Evolutionary conservation across 2,797 vertebrate genomes (phyloP), one percentile per base, ranked within the genome.

Genomic region (Carduelis carduelis): DNA sequence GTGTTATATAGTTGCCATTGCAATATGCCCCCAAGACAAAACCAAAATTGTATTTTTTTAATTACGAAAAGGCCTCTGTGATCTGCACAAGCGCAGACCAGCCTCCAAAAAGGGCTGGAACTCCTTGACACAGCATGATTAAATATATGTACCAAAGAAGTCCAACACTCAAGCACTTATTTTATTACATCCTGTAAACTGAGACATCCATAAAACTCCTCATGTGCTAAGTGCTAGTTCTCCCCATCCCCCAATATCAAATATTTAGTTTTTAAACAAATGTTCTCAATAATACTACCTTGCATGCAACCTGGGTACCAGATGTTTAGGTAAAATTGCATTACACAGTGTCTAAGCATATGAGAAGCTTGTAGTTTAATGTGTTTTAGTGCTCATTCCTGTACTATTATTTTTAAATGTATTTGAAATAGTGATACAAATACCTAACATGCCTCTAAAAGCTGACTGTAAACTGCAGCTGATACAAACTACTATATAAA

Each of bases 181-280:
- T 97, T 97, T 94, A 97, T 95, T 97, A 96, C 96, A 94, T 97
- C 97, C 97, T 97, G 97, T 96, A 97, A 97, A 96, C 84, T 93
- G 96, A 96, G 89, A 97, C 89, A 96, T 97, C 95, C 79, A 89
- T 96, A 97, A 97, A 97, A 97, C 95, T 95, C 90, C 85, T 95
- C 87, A 79, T 75, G 97, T 93, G 89, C 96, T 95, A 96, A 97
- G 91, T 91, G 65, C 92, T 88, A 93, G 94, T 68, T 81, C 86
- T 95, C 41, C 90, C 95, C 94, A 95, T 93, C 88, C 90, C 94
- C 94, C 96, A 75, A 19, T 82, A 94, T 95, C 95, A 97, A 96
- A 89, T 86, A 96, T 96, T 96, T 96, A 95, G 96, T 96, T 95
- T 97, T 97, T 87, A 97, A 97, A 97, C 97, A 97, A 97, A 96